Evolutionary conservation across 2,888 invertebrate genomes (phyloP).

Genomic region (Quadriops clusia): DNA sequence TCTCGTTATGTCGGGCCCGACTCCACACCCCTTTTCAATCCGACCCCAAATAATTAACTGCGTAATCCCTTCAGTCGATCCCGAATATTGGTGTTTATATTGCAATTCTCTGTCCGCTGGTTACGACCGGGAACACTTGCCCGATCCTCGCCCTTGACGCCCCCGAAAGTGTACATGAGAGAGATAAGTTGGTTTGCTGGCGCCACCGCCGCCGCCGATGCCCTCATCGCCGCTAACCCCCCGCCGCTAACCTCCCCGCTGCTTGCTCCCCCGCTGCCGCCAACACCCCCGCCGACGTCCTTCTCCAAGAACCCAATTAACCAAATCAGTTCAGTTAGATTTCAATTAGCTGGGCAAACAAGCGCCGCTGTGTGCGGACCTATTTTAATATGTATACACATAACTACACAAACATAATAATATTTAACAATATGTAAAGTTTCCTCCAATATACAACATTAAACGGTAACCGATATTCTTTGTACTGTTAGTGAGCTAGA

Average conservation of each 20-base stretch:
- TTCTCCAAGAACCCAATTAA: slow-evolving; percentile 10
- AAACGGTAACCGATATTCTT: too few species aligned
- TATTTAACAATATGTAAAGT: too few species aligned
- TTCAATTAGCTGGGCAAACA: slow-evolving; percentile 16
- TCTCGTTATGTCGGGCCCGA: slow-evolving; percentile 8
- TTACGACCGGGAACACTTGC: slow-evolving; percentile 4
- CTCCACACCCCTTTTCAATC: slow-evolving; percentile 12
- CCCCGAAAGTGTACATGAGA: too few species aligned
- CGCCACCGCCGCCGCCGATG: slow-evolving; percentile 1
- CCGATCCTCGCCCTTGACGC: slow-evolving; percentile 4
- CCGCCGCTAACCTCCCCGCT: too few species aligned
- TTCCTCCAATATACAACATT: too few species aligned
- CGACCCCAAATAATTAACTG: slow-evolving; percentile 24
- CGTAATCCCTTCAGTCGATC: slow-evolving; percentile 23
- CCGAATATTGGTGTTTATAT: slow-evolving; percentile 24
- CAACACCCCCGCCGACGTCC: slow-evolving; percentile 1
- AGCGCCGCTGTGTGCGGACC: too few species aligned
- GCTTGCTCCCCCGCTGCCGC: slow-evolving; percentile 4
- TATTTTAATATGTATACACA: too few species aligned
- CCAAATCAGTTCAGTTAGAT: slow-evolving; percentile 13
- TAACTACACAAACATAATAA: too few species aligned
- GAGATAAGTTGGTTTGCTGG: slow-evolving; percentile 6
- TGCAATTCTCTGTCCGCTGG: slow-evolving; percentile 17
- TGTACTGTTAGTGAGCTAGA: too few species aligned
- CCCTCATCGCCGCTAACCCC: too few species aligned